Percentiles rank a stretch among this genome's conserved stretches.
Evolutionary conservation across 2,888 invertebrate genomes (phyloP).

Genomic region (Dromius quadrimaculatus): DNA sequence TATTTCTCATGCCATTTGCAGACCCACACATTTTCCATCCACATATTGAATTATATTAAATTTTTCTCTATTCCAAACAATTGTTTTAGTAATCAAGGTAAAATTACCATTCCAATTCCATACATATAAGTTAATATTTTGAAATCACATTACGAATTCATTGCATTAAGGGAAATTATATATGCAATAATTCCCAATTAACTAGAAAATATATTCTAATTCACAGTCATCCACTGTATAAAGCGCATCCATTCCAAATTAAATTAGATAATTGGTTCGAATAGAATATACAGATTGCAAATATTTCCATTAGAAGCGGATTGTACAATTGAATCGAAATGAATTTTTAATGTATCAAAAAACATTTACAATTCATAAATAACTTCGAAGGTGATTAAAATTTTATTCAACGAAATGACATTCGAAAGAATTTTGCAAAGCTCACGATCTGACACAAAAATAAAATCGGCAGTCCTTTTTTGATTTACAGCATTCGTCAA

Average conservation of each 20-base stretch:
- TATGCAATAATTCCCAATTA: constrained; percentile 31
- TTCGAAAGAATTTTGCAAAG: too few relatives aligned
- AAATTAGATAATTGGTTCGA: constrained; percentile 18
- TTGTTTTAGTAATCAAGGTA: constrained; percentile 1
- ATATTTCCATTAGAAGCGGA: background rate
- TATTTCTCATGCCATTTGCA: constrained; percentile 20
- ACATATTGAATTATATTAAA: background rate
- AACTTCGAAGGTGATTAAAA: too few relatives aligned
- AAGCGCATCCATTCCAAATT: constrained; percentile 8
- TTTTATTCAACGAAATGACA: too few relatives aligned
- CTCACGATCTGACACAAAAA: too few relatives aligned
- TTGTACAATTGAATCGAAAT: too few relatives aligned
- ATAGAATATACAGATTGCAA: constrained; percentile 3
- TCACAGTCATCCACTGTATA: constrained; percentile 2
- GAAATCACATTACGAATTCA: constrained; percentile 20
- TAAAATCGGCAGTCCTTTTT: too few relatives aligned
- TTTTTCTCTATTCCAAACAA: background rate
- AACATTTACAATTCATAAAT: too few relatives aligned
- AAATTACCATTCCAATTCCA: background rate
- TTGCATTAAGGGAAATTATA: constrained; percentile 24
- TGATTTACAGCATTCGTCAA: too few relatives aligned
- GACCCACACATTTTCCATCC: background rate
- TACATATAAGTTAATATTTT: constrained; percentile 6
- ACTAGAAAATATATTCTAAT: constrained; percentile 23
- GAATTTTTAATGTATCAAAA: too few relatives aligned